Evolutionary conservation across 2,888 invertebrate species (phyloP), one percentile per base, ranked within the genome.

Genomic region (Elysia crispata): DNA sequence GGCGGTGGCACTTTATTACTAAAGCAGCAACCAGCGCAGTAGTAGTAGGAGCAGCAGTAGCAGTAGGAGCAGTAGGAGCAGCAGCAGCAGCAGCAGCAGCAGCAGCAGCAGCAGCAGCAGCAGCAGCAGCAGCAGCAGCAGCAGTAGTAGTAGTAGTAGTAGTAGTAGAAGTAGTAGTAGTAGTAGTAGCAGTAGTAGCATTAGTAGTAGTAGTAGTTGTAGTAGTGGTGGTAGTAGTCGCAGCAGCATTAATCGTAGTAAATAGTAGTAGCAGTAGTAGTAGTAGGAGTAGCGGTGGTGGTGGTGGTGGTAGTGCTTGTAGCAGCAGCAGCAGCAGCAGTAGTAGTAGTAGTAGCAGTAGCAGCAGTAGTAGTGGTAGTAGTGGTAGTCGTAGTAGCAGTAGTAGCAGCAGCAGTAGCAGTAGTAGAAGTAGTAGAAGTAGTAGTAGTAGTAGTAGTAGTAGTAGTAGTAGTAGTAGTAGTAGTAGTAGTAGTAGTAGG

Each of bases 361-460:
- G 54, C 18, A 54, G 54, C 18, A 54, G 54, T 54, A 54, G 54
- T 54, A 54, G 54, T 54, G 18, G 54, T 13, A n/a, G n/a, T n/a
- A n/a, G n/a, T n/a, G n/a, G n/a, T n/a, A n/a, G n/a, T n/a, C n/a
- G n/a, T n/a, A n/a, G n/a, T n/a, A n/a, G n/a, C n/a, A n/a, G n/a
- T n/a, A n/a, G n/a, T n/a, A n/a, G n/a, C n/a, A n/a, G n/a, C 18
- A 54, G 54, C 18, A 54, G 54, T 54, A 54, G 18, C 18, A 54
- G 54, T 54, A 54, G 54, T 54, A 54, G 54, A 15, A 54, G 54
- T 54, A 54, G 54, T 54, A 54, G 54, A 54, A 54, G 54, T 54
- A 54, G 54, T 54, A 54, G 54, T 54, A 54, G 54, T 54, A 54
- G 54, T 54, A 54, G 54, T 54, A 54, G 54, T 54, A 54, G 54